Base-by-base conservation (phyloP, 2,113 vertebrate genomes). In the Ivindomyrus marchei region DNA sequence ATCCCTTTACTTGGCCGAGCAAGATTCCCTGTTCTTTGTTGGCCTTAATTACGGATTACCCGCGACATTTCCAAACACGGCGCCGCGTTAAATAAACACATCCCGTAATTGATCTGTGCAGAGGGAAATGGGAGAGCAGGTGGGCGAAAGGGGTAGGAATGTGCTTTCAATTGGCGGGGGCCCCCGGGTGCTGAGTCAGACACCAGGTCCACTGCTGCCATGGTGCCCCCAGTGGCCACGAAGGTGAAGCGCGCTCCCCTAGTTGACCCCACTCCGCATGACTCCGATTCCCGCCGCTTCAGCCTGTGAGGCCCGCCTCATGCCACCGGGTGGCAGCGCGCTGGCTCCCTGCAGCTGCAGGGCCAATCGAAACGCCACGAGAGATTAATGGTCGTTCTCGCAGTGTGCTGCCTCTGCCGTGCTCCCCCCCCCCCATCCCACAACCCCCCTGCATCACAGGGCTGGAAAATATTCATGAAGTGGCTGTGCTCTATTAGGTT, bases 401-500 rank as follows among this genome's bases (percentile, higher is more conserved):
- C 47, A 24, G 66, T 21, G 11, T 13, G 21, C 62, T 89, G 88
- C 66, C 27, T 15, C 86, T 56, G 27, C 36, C 13, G 6, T 42
- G 42, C 88, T 8, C 87, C 39, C 56, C 58, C 53, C 62, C 62
- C 15, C 24, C 45, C 24, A 1, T 15, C 88, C 42, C 88, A 36
- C 47, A 70, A 19, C n/a, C 45, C 27, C 88, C 6, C 4, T 66
- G 58, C 70, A 53, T 70, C 6, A 36, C 49, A 53, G 46, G 47
- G 39, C 80, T 58, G 80, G 53, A 50, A 89, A 84, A 95, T 95
- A 95, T 95, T 95, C 93, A 94, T 95, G 94, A 94, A 93, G 93
- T 90, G 92, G 92, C 90, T 91, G 94, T 87, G 92, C 93, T 95
- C 94, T 95, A 94, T 95, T 95, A 95, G 93, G 92, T 93, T 95